These are phyloP conservation scores for Paratilapia polleni DNA, from an alignment of 2,113 vertebrate species.

Conservation along the genomic window DNA sequence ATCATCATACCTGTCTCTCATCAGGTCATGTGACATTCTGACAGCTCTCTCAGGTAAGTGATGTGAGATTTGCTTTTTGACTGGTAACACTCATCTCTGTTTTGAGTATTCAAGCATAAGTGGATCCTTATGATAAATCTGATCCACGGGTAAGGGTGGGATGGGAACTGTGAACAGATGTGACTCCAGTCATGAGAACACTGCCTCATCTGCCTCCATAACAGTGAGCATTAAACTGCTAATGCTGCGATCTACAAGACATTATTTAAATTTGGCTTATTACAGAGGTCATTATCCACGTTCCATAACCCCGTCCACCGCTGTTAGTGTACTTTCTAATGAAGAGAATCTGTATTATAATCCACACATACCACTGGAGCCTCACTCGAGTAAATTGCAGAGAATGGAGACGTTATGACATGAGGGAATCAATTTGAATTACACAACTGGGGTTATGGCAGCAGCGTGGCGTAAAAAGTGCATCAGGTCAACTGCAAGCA, in stretches of 20 bases:
- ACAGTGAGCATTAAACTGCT: conserved; percentile 15
- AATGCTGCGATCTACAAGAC: conserved; percentile 8
- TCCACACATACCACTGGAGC: conserved; percentile 26
- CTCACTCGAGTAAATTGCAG: conserved; percentile 30
- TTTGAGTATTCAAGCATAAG: conserved; percentile 3
- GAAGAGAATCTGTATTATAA: conserved; percentile 55
- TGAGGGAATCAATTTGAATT: conserved; percentile 51
- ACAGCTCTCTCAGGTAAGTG: conserved; percentile 45
- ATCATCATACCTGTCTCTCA: neutral
- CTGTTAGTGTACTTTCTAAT: conserved; percentile 57
- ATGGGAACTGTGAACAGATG: neutral
- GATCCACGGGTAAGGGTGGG: neutral
- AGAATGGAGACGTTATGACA: conserved; percentile 51
- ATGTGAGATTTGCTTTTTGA: conserved; percentile 38
- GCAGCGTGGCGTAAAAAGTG: conserved; percentile 28
- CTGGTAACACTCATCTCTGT: conserved; percentile 32
- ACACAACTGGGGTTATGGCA: conserved; percentile 14
- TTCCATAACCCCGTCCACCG: conserved; percentile 30
- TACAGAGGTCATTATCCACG: conserved; percentile 59
- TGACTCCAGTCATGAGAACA: neutral
- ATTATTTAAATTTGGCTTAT: conserved; percentile 45
- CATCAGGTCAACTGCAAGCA: conserved; percentile 64
- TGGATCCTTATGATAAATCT: neutral
- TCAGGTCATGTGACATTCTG: neutral
- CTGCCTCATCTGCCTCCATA: neutral